phyloP scores from a whole-genome alignment of 1,140 invertebrate species.

The Chymomyza costata region DNA sequence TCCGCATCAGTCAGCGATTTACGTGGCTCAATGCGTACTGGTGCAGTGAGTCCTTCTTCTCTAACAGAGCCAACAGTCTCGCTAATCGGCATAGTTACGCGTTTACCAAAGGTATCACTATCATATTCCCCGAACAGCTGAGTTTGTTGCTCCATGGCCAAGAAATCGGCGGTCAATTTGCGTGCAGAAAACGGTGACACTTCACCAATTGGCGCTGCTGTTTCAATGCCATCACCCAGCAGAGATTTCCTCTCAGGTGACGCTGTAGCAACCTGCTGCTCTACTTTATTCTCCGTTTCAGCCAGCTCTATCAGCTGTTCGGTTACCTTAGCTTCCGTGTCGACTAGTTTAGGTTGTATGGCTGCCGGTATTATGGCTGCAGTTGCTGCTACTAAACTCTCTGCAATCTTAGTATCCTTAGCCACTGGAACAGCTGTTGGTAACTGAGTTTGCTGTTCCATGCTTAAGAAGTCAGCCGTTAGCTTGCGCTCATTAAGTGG shows the following conservation, averaged over 20 bases:
- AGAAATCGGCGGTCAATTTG: slow-evolving; percentile 49
- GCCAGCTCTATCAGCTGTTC: neutral
- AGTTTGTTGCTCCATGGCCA: slow-evolving; percentile 39
- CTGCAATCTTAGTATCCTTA: neutral
- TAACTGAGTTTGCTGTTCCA: slow-evolving; percentile 52
- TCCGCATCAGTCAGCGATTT: slow-evolving; percentile 72
- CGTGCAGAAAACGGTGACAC: slow-evolving; percentile 34
- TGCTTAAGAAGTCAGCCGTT: slow-evolving; percentile 56
- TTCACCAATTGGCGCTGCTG: slow-evolving; percentile 54
- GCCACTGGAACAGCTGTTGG: slow-evolving; percentile 11
- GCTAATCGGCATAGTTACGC: slow-evolving; percentile 33
- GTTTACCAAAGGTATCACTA: slow-evolving; percentile 35
- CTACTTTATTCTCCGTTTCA: neutral
- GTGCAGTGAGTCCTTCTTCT: slow-evolving; percentile 43
- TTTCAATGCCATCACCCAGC: slow-evolving; percentile 54
- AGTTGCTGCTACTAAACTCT: slow-evolving; percentile 6
- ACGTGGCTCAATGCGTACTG: slow-evolving; percentile 56
- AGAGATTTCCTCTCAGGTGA: neutral
- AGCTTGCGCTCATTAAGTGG: slow-evolving; percentile 40
- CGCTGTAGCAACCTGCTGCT: neutral
- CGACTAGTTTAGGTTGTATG: slow-evolving; percentile 2
- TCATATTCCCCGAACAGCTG: slow-evolving; percentile 30
- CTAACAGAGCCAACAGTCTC: slow-evolving; percentile 16
- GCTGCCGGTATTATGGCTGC: slow-evolving; percentile 13
- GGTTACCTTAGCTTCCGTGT: too few relatives aligned